These are phyloP conservation scores for Catharus bicknelli DNA, from an alignment of 2,113 vertebrate genomes.

Conservation along the genomic window DNA sequence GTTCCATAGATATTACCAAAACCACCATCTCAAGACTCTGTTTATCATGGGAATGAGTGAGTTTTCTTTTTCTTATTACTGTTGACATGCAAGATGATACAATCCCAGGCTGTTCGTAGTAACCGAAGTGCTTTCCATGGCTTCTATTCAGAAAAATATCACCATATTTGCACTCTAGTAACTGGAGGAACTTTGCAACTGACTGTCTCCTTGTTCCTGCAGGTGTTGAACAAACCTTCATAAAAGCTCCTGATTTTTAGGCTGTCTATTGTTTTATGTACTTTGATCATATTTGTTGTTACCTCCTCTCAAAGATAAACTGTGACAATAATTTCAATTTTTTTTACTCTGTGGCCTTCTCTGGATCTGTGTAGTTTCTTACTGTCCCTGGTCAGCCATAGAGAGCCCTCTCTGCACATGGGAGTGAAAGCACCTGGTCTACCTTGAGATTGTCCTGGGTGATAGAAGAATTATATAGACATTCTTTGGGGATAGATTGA, in stretches of 20 bases:
- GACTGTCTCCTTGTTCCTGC: background rate
- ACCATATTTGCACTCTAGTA: background rate
- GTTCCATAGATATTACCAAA: background rate
- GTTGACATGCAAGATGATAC: background rate
- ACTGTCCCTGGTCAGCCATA: background rate
- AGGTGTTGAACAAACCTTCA: background rate
- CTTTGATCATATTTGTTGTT: background rate
- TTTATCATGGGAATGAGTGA: background rate
- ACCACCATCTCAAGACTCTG: background rate
- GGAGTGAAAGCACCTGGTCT: background rate
- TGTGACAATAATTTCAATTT: background rate
- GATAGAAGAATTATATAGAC: background rate
- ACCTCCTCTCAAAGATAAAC: background rate
- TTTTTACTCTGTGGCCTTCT: background rate
- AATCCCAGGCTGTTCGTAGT: background rate
- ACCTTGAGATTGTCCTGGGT: background rate
- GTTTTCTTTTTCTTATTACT: background rate
- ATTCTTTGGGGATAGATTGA: background rate
- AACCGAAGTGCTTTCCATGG: background rate
- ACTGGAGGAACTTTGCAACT: background rate
- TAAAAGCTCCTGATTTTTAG: background rate
- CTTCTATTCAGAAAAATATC: background rate
- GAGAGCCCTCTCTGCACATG: background rate
- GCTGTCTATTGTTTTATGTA: accelerated
- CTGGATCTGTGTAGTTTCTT: background rate